phyloP scores from a whole-genome alignment of 2,888 invertebrate genomes.

The Spisula solida region DNA sequence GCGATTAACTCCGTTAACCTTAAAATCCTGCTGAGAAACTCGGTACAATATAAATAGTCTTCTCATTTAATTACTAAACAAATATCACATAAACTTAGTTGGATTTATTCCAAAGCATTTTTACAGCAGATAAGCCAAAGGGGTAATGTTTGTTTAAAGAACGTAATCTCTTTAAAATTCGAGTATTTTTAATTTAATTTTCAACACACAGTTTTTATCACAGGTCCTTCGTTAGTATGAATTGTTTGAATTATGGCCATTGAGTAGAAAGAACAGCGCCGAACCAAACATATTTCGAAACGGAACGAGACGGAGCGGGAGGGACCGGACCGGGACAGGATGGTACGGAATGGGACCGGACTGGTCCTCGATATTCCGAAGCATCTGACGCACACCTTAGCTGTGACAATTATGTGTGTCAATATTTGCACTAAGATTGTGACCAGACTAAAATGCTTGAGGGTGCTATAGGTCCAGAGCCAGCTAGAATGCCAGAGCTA shows the following conservation, averaged over 20 bases:
- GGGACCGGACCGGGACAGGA: too few species aligned
- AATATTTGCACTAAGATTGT: too few species aligned
- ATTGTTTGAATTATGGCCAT: neutral
- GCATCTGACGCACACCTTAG: too few species aligned
- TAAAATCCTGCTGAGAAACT: conserved; percentile 10
- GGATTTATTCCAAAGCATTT: neutral
- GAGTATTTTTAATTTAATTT: neutral
- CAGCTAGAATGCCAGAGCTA: too few species aligned
- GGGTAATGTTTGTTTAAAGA: conserved; percentile 3
- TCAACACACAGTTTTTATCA: neutral
- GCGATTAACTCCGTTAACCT: conserved; percentile 28
- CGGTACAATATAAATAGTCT: neutral
- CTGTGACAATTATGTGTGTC: too few species aligned
- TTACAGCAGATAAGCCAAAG: neutral
- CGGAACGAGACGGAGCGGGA: too few species aligned
- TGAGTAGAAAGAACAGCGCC: too few species aligned
- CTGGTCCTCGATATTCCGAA: too few species aligned
- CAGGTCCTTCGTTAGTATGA: neutral
- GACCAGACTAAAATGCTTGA: too few species aligned
- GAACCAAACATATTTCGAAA: too few species aligned
- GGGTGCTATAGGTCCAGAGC: too few species aligned
- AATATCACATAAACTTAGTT: neutral
- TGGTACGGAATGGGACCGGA: too few species aligned
- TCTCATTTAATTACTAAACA: conserved; percentile 11
- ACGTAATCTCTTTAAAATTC: conserved; percentile 1